Percentiles rank a stretch among this genome's conserved stretches.
Evolutionary conservation across 2,797 vertebrate species (phyloP).

Genomic region (Xerus rutilus): DNA sequence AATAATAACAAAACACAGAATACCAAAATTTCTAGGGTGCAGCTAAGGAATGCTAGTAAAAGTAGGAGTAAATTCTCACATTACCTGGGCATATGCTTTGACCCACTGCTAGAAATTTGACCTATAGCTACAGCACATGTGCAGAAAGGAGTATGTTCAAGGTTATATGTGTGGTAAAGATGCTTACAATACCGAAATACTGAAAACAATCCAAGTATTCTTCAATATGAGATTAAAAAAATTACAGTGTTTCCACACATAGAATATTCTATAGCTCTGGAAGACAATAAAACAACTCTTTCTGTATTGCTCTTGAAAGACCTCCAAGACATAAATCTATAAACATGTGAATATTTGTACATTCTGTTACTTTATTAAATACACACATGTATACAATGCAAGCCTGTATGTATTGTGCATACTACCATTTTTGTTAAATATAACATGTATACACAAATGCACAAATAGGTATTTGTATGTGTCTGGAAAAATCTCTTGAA

Average conservation of each 20-base stretch:
- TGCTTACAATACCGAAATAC: neutral
- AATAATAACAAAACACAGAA: constrained; percentile 8
- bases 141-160: neutral
- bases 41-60: neutral
- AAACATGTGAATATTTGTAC: neutral
- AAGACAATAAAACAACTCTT: constrained; percentile 29
- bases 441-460: neutral
- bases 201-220: neutral
- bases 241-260: neutral
- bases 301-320: neutral
- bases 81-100: neutral
- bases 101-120: neutral
- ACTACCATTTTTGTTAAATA: constrained; percentile 1
- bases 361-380: neutral
- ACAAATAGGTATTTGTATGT: neutral
- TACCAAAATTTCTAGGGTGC: neutral
- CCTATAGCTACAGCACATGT: neutral
- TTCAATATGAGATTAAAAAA: neutral
- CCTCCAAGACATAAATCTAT: neutral
- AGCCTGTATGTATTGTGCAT: neutral
- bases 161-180: neutral
- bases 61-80: neutral
- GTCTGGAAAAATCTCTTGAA: neutral
- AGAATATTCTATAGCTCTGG: neutral
- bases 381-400: neutral